Evolutionary conservation across 2,888 invertebrate species (phyloP), one percentile per base, ranked within the genome.

Genomic region (Phorcus lineatus): DNA sequence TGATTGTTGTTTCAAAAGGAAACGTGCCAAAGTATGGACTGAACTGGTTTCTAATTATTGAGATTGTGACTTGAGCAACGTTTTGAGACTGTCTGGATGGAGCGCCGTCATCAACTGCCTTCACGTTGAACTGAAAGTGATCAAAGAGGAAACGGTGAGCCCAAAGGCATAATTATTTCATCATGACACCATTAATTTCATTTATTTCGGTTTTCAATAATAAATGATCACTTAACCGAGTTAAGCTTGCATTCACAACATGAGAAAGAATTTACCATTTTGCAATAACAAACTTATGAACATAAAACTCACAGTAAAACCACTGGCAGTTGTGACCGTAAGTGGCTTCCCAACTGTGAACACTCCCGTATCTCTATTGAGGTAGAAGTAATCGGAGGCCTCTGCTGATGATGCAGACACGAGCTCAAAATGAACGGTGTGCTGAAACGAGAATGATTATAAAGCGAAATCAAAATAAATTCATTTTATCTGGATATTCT

Each of bases 101-200:
- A 6, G 84, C 80, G 7, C 91, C 91, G 62, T 87, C 82, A 80
- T 92, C 91, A 1, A 82, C 81, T 16, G 87, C 90, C 22, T 81
- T 40, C 2, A 91, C 84, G 6, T 85, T 81, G 70, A 88, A 79
- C 82, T 85, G 82, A 6, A 87, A 67, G n/a, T 67, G 28, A 19
- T 19, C 9, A 19, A 19, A 6, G 36, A 36, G 3, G 47, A 47
- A 47, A 13, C 47, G 1, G 6, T 13, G 36, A 36, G 36, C 7
- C 3, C 36, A 36, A 36, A 36, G 3, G 36, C 7, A 36, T 6
- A 36, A 6, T 36, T 6, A 36, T 36, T 3, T 36, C 7, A 36
- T 36, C 36, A n/a, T n/a, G n/a, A n/a, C n/a, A n/a, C n/a, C n/a
- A n/a, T n/a, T n/a, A n/a, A n/a, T n/a, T n/a, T n/a, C n/a, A n/a